Percentiles rank a stretch among this genome's conserved stretches.
phyloP scores from a whole-genome alignment of 2,113 vertebrate genomes.

The Mormoops blainvillei region DNA sequence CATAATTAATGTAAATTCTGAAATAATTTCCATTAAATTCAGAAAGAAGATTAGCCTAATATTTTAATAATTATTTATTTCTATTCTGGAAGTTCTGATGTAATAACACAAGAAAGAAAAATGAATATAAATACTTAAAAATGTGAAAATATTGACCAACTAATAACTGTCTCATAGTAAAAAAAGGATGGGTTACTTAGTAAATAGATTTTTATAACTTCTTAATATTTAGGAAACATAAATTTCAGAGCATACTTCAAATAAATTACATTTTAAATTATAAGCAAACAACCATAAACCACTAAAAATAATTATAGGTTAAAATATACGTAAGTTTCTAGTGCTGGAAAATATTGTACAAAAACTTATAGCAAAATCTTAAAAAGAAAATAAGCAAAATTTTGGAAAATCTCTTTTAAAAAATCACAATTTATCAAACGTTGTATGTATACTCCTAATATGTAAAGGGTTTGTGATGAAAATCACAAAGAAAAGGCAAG shows the following conservation, averaged over 20 bases:
- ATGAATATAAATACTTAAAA: neutral
- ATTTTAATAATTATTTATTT: conserved; percentile 8
- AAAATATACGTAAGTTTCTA: neutral
- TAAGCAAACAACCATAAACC: neutral
- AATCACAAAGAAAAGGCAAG: neutral
- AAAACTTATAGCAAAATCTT: neutral
- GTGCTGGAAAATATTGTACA: neutral
- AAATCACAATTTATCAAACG: neutral
- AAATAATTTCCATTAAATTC: neutral
- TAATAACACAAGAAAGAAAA: neutral
- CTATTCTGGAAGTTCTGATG: neutral
- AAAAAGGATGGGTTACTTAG: neutral
- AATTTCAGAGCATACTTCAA: neutral
- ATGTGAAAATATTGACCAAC: neutral
- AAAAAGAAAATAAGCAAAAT: neutral
- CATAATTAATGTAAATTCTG: neutral
- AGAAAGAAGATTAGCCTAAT: neutral
- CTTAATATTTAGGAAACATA: neutral
- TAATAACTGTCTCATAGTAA: neutral
- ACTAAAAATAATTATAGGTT: neutral
- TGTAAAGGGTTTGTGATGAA: neutral
- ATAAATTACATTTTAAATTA: neutral
- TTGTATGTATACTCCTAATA: neutral
- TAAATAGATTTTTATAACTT: neutral
- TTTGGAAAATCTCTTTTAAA: neutral